These are phyloP conservation scores for Stenichneumon culpator DNA, from an alignment of 2,888 invertebrate genomes.

Conservation along the genomic window DNA sequence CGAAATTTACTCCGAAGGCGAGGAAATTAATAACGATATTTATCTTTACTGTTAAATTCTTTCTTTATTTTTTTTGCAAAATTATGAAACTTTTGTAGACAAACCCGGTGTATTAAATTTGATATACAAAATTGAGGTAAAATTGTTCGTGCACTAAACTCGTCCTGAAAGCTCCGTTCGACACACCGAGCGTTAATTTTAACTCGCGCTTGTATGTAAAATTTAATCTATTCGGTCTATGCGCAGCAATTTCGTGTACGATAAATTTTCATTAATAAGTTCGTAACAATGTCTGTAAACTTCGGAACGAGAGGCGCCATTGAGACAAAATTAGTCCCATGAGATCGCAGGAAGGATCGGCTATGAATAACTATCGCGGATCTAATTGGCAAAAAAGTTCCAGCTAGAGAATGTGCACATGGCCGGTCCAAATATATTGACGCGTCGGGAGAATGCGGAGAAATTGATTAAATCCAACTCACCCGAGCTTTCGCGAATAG, in stretches of 20 bases:
- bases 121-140: not conserved
- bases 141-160: not conserved
- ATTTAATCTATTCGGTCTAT: too few relatives aligned
- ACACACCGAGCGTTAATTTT: too few relatives aligned
- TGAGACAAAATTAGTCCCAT: not conserved
- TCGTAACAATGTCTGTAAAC: too few relatives aligned
- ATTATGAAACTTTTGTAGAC: too few relatives aligned
- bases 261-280: too few relatives aligned
- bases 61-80: too few relatives aligned
- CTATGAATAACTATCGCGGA: not conserved
- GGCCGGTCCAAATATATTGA: not conserved
- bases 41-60: too few relatives aligned
- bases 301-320: not conserved
- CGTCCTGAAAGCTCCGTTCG: too few relatives aligned
- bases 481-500: not conserved
- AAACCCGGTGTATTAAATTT: not conserved
- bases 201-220: too few relatives aligned
- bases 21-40: too few relatives aligned
- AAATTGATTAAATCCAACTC: not conserved
- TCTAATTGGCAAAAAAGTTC: constrained; percentile 18
- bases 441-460: not conserved
- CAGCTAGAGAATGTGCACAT: constrained; percentile 10
- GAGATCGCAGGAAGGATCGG: not conserved
- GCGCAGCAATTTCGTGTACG: too few relatives aligned
- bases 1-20: not conserved